Evolutionary conservation across 2,888 invertebrate genomes (phyloP), one percentile per base, ranked within the genome.

Genomic region (Agonopterix heracliana): DNA sequence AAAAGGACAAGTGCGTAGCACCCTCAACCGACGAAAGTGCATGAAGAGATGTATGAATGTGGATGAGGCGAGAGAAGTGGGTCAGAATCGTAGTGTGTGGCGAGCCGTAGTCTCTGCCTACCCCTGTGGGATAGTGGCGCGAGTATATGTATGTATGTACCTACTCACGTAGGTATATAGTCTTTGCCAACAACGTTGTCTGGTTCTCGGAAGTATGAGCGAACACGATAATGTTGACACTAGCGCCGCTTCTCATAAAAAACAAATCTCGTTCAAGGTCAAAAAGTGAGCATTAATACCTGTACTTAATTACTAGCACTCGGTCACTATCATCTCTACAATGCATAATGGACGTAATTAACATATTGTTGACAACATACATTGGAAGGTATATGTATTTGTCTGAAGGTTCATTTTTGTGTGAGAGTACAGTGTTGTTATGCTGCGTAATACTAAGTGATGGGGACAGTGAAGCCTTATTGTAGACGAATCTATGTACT

Each of bases 401-500:
- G 26, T 26, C 26, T 26, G 26, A 71, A 51, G 63, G 68, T 58
- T 51, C 53, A 54, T 48, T 66, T 71, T 75, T 34, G 62, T 54
- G 36, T 60, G 59, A 41, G 41, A 45, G 41, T 50, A 40, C 51
- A 34, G 65, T 61, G 69, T 62, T 59, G 49, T 52, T 60, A 59
- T 60, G 58, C 52, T 48, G 57, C 10, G 59, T 59, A 59, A 59
- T 64, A 7, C 7, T 26, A 26, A 26, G 64, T 57, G 54, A 65
- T 72, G 74, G 70, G 74, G 71, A 68, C 71, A 71, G 70, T 64
- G 85, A 85, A 86, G 81, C 85, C 84, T 63, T 83, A 85, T 69
- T 76, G 77, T 76, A 72, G 76, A 71, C 71, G 74, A 77, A 78
- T 77, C 73, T 78, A 76, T 74, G 78, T 82, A 76, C 76, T 38